Evolutionary conservation across 2,888 invertebrate genomes (phyloP), one percentile per base, ranked within the genome.

Genomic region (Amphipyra berbera): DNA sequence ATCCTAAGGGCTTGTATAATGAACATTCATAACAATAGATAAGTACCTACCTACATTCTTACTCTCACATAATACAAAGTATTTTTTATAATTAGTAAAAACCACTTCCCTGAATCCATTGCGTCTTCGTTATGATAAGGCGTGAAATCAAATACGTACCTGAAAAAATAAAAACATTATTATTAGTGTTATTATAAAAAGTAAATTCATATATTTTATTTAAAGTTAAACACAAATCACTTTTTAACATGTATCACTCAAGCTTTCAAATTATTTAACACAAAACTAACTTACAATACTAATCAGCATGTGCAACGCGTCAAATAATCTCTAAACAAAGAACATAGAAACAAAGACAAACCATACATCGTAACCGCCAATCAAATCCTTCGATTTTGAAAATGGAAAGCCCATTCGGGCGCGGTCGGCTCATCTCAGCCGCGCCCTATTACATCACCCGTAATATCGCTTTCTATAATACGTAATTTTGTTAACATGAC

Each of bases 401-500:
- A 88, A 87, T 85, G 85, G 88, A 90, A 90, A 88, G 88, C 81
- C 70, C 63, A 65, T 73, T 76, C 73, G 74, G 77, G 76, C 75
- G 69, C 61, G 73, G 63, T 81, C 78, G 73, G 61, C 76, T 81
- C 83, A 82, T 85, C 84, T 79, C 79, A 70, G 69, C 78, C 81
- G 68, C 84, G 84, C 84, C 85, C 61, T 70, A 72, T 90, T 89
- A 80, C 86, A 80, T 88, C 85, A 90, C 49, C 46, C 42, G 66
- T 69, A 64, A 72, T 80, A 85, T 84, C 83, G 77, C 91, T 91
- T 90, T 91, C 91, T 90, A 88, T 73, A 73, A 72, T 77, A 78
- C 81, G 78, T 82, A 83, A 85, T 82, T 74, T 83, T 63, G 68
- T 76, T 74, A 77, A 71, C 73, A 71, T 58, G 61, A 57, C 44